A percentile compares a stretch with the other conserved stretches of the same genome.
Evolutionary conservation across 2,113 vertebrate genomes (phyloP).

Genomic region (Callopanchax toddi): DNA sequence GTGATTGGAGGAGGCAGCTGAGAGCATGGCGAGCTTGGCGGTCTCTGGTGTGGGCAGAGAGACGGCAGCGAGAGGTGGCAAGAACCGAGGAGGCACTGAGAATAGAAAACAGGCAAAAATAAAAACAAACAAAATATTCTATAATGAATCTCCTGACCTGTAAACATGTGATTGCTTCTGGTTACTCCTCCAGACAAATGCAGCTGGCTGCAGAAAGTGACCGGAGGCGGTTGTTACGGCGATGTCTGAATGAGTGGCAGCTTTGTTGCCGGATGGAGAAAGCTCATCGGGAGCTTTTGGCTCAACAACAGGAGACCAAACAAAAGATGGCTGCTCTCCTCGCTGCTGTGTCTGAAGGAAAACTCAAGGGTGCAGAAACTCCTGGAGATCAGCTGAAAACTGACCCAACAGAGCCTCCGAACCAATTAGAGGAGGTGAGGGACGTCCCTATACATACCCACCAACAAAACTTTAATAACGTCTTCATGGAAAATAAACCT

Average conservation of each 20-base stretch:
- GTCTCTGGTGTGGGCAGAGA: slow-evolving; percentile 80
- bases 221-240: slow-evolving; percentile 78
- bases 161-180: not conserved
- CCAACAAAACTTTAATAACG: not conserved
- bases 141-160: not conserved
- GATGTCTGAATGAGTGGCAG: slow-evolving; percentile 85
- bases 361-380: slow-evolving; percentile 41
- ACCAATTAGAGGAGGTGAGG: slow-evolving; percentile 59
- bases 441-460: not conserved
- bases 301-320: slow-evolving; percentile 82
- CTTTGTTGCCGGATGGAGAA: slow-evolving; percentile 79
- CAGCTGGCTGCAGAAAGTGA: slow-evolving; percentile 83
- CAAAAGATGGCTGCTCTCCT: slow-evolving; percentile 88
- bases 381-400: not conserved
- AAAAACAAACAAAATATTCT: not conserved
- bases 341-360: slow-evolving; percentile 75
- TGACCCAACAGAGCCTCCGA: slow-evolving; percentile 19
- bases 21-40: slow-evolving; percentile 87
- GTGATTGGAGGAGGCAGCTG: slow-evolving; percentile 88
- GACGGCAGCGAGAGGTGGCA: slow-evolving; percentile 75
- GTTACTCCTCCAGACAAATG: slow-evolving; percentile 75
- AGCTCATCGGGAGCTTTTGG: slow-evolving; percentile 77
- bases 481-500: slow-evolving; percentile 8
- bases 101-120: slow-evolving; percentile 85
- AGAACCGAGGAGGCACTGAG: slow-evolving; percentile 82